A percentile compares a stretch with the other conserved stretches of the same genome.
These are phyloP conservation scores for Nixonia krombeini DNA, from an alignment of 1,140 invertebrate species.

Conservation along the genomic window DNA sequence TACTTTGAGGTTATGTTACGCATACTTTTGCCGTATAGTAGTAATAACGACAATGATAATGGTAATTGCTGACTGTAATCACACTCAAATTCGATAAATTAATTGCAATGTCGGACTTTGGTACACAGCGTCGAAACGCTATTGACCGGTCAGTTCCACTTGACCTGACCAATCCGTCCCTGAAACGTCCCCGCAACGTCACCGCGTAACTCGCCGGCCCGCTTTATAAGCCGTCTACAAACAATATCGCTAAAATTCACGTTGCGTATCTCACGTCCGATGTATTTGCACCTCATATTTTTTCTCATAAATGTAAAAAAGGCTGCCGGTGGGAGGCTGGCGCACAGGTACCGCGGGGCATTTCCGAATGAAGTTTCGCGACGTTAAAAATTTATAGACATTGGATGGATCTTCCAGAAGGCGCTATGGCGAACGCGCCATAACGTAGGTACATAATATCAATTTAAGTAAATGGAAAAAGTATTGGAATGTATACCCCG, in stretches of 20 bases:
- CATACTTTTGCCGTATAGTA: too few relatives aligned
- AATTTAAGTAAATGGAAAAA: conserved; percentile 67
- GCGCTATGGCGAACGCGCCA: conserved; percentile 17
- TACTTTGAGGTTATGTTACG: too few relatives aligned
- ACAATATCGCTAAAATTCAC: conserved; percentile 15
- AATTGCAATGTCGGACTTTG: too few relatives aligned
- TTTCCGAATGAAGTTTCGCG: conserved; percentile 51
- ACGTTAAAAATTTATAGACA: conserved; percentile 60
- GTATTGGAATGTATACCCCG: conserved; percentile 54
- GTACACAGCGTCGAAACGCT: too few relatives aligned
- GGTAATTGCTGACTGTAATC: too few relatives aligned
- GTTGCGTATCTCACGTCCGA: conserved; percentile 28
- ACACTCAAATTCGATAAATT: too few relatives aligned
- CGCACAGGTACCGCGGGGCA: conserved; percentile 19
- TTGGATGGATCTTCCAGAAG: conserved; percentile 50
- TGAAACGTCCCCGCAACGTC: too few relatives aligned
- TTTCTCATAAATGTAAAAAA: conserved; percentile 35
- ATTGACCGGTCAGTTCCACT: too few relatives aligned
- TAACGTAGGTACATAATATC: conserved; percentile 59
- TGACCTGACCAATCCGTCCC: too few relatives aligned
- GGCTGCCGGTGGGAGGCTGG: conserved; percentile 9
- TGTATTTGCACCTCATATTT: conserved; percentile 41
- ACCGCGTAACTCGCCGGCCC: background rate
- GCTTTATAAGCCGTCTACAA: conserved; percentile 3
- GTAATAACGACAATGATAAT: too few relatives aligned